phyloP scores from a whole-genome alignment of 2,888 invertebrate genomes.

The Eupithecia abbreviata region DNA sequence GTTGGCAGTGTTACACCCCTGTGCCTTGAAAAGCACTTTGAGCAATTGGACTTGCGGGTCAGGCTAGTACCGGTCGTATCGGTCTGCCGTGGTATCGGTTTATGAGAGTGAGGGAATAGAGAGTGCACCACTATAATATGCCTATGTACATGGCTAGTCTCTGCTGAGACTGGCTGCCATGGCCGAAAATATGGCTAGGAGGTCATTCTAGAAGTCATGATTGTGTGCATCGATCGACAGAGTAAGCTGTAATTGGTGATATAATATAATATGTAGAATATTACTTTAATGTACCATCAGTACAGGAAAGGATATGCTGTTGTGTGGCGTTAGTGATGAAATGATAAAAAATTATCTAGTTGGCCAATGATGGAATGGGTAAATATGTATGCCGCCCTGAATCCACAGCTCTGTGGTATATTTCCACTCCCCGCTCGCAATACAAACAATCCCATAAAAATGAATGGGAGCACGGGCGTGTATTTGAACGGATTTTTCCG shows the following conservation, averaged over 20 bases:
- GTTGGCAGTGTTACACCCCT: no score
- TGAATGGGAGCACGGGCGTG: slow-evolving; percentile 39
- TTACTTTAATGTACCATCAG: no score
- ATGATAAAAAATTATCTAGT: no score
- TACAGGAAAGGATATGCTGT: no score
- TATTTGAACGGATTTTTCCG: slow-evolving; percentile 40
- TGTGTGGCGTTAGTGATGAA: no score
- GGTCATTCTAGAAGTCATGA: background rate
- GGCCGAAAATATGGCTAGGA: background rate
- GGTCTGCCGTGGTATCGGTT: background rate
- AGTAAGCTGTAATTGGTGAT: background rate
- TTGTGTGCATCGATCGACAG: background rate
- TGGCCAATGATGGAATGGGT: background rate
- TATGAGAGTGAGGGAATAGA: background rate
- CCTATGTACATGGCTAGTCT: background rate
- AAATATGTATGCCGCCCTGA: background rate
- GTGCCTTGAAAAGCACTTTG: no score
- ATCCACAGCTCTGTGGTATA: slow-evolving; percentile 11
- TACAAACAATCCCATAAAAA: slow-evolving; percentile 43
- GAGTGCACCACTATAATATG: background rate
- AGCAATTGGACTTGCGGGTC: no score
- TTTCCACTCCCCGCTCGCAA: slow-evolving; percentile 20
- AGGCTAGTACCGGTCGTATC: background rate
- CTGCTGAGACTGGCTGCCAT: background rate
- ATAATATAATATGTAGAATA: no score